Evolutionary conservation across 2,888 invertebrate species (phyloP).

Genomic region (Apamea anceps): DNA sequence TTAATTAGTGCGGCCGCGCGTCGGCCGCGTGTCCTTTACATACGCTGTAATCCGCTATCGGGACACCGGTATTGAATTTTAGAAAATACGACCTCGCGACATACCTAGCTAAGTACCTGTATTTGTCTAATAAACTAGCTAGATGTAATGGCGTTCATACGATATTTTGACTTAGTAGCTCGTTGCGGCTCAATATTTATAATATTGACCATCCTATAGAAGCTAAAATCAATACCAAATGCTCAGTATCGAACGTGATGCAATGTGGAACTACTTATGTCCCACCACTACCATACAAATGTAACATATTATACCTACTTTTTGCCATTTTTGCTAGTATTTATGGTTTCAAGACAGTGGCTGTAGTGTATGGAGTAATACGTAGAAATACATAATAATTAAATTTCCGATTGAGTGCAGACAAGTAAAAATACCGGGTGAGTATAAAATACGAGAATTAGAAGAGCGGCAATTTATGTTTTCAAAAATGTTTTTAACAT

Average conservation of each 20-base stretch:
- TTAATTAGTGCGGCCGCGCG: conserved; percentile 80
- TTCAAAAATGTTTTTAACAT: background rate
- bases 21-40: conserved; percentile 53
- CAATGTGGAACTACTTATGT: background rate
- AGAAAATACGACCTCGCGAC: conserved; percentile 73
- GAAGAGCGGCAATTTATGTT: background rate
- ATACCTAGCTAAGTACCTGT: conserved; percentile 23
- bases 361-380: background rate
- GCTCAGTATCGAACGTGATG: background rate
- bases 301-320: background rate
- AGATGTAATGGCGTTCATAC: background rate
- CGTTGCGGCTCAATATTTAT: background rate
- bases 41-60: conserved; percentile 62
- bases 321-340: background rate
- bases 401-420: background rate
- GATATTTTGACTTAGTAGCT: conserved; percentile 5
- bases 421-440: background rate
- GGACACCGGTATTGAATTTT: conserved; percentile 80
- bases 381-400: background rate
- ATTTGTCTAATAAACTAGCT: background rate
- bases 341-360: background rate
- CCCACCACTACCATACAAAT: background rate
- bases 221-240: background rate
- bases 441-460: background rate
- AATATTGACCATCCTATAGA: background rate